A percentile compares a stretch with the other conserved stretches of the same genome.
Conservation (phyloP, 1,140 invertebrate genomes). For the Drosophila quadrilineata region DNA sequence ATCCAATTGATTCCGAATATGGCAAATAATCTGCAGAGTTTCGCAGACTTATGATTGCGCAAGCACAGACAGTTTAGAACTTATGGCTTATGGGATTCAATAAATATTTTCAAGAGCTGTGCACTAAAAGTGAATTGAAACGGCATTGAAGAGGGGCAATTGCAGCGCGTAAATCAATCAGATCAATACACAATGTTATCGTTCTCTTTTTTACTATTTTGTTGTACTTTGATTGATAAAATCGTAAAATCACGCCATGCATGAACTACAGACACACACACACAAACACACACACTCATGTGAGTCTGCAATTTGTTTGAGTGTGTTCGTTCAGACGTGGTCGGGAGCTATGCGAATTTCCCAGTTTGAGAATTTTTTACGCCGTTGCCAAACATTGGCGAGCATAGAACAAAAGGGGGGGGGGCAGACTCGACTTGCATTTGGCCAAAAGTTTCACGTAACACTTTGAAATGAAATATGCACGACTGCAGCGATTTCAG, state of each 20-base stretch:
- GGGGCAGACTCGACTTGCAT: neutral
- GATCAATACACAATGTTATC: too few species aligned
- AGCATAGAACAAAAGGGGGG: conserved; percentile 3
- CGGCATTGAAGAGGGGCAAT: neutral
- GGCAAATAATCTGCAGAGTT: too few species aligned
- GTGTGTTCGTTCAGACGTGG: conserved; percentile 20
- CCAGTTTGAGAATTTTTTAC: conserved; percentile 22
- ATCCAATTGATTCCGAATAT: too few species aligned
- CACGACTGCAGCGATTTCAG: conserved; percentile 61
- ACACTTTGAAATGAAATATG: conserved; percentile 64
- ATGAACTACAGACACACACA: conserved; percentile 19
- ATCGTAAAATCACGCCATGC: conserved; percentile 47
- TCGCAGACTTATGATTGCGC: too few species aligned
- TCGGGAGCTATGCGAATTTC: conserved; percentile 27
- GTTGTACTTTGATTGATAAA: conserved; percentile 50
- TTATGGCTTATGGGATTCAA: conserved; percentile 10
- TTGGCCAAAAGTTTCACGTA: conserved; percentile 54
- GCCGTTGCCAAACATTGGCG: conserved; percentile 13
- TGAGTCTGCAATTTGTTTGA: conserved; percentile 25
- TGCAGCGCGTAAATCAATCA: conserved; percentile 48
- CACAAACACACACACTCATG: neutral
- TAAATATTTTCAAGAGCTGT: conserved; percentile 28
- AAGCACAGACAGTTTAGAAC: neutral
- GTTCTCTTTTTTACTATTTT: too few species aligned
- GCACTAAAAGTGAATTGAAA: neutral